A percentile compares a stretch with the other conserved stretches of the same genome.
These are phyloP conservation scores for Laterallus jamaicensis DNA, from an alignment of 2,113 vertebrate genomes.

Conservation along the genomic window DNA sequence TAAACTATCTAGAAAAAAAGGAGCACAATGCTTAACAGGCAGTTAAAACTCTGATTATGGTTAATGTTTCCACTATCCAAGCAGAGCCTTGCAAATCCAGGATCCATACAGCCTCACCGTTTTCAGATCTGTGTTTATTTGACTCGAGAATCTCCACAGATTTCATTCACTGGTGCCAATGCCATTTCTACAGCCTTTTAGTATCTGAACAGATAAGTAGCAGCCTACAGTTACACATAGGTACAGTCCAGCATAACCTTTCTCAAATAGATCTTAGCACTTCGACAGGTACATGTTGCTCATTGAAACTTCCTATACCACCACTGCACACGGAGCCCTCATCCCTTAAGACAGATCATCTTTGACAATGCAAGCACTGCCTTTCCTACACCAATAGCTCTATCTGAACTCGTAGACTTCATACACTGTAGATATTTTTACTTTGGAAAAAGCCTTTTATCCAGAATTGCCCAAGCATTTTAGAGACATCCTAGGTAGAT, in stretches of 20 bases:
- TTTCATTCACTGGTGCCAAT: neutral
- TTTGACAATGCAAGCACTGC: neutral
- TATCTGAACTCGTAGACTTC: neutral
- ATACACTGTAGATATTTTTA: neutral
- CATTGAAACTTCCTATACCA: neutral
- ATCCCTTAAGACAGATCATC: neutral
- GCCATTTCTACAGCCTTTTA: neutral
- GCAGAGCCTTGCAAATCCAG: neutral
- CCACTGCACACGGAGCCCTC: accelerated
- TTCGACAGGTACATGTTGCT: neutral
- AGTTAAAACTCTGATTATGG: neutral
- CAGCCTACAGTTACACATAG: neutral
- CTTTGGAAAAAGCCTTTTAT: neutral
- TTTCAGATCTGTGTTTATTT: neutral
- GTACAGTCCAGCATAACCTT: neutral
- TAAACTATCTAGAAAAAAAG: neutral
- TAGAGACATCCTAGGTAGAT: neutral
- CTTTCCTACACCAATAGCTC: neutral
- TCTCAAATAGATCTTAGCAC: neutral
- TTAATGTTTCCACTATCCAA: neutral
- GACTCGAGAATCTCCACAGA: neutral
- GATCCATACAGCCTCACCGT: neutral
- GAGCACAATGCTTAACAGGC: neutral
- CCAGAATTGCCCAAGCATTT: neutral
- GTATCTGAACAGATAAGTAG: neutral